Percentiles rank a stretch among this genome's conserved stretches.
These are phyloP conservation scores for Mobula hypostoma DNA, from an alignment of 2,113 vertebrate species.

Conservation along the genomic window DNA sequence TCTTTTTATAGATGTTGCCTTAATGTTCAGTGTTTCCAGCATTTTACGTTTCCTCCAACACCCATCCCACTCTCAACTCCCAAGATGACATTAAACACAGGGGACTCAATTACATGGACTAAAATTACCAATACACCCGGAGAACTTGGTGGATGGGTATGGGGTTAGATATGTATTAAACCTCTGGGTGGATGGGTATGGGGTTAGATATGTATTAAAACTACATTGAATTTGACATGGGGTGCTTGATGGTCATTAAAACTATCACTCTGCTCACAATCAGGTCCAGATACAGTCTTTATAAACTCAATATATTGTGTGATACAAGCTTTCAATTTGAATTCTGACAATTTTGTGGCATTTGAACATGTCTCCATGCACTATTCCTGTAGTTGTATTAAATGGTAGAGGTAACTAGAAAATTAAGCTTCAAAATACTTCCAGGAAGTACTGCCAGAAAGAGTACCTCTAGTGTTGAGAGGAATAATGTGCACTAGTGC, in stretches of 20 bases:
- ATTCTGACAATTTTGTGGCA: background rate
- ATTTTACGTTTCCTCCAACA: too few relatives aligned
- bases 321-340: background rate
- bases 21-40: too few relatives aligned
- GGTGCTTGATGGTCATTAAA: background rate
- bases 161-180: background rate
- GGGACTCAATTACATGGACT: background rate
- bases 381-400: too few relatives aligned
- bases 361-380: too few relatives aligned
- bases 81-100: background rate
- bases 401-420: background rate
- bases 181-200: background rate
- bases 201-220: background rate
- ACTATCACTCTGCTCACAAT: background rate
- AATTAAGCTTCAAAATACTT: background rate
- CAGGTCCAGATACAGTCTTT: background rate
- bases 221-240: background rate
- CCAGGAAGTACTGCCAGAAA: background rate
- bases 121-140: background rate
- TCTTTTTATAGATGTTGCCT: too few relatives aligned
- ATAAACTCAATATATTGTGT: background rate
- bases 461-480: background rate
- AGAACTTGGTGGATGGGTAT: background rate
- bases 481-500: background rate
- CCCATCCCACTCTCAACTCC: too few relatives aligned